A percentile compares a stretch with the other conserved stretches of the same genome.
These are phyloP conservation scores for Philhelius pedissequus DNA, from an alignment of 2,888 invertebrate species.

Conservation along the genomic window DNA sequence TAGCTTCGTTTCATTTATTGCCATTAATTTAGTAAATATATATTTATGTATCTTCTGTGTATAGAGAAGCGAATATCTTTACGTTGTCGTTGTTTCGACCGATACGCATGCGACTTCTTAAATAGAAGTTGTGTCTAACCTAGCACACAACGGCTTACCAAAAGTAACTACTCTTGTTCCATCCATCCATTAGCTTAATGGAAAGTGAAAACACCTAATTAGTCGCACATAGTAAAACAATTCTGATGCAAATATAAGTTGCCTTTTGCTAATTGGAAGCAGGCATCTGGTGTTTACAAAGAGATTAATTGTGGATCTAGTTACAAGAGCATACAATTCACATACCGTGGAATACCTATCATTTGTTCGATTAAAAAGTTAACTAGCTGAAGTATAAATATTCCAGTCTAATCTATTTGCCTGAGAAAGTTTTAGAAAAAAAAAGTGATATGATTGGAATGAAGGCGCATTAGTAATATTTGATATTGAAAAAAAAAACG, in stretches of 20 bases:
- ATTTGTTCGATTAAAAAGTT: background rate
- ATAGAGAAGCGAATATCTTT: background rate
- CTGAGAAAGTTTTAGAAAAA: background rate
- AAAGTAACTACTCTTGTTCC: slow-evolving; percentile 7
- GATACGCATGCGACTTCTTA: background rate
- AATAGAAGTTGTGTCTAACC: background rate
- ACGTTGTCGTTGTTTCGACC: background rate
- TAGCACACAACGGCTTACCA: background rate
- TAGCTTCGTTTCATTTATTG: background rate
- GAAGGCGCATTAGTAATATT: too few species aligned
- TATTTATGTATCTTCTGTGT: too few species aligned
- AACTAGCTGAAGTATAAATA: background rate
- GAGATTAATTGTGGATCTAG: background rate
- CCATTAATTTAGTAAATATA: background rate
- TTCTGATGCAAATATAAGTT: slow-evolving; percentile 12
- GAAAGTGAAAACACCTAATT: slow-evolving; percentile 29
- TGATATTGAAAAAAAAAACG: too few species aligned
- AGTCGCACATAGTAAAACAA: slow-evolving; percentile 12
- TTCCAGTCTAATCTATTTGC: background rate
- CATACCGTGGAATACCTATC: background rate
- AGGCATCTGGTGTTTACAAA: background rate
- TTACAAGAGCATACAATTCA: background rate
- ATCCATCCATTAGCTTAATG: slow-evolving; percentile 8
- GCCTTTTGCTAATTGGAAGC: slow-evolving; percentile 10
- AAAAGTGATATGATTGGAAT: background rate